Evolutionary conservation across 2,888 invertebrate species (phyloP).

Genomic region (Cyclophora punctaria): DNA sequence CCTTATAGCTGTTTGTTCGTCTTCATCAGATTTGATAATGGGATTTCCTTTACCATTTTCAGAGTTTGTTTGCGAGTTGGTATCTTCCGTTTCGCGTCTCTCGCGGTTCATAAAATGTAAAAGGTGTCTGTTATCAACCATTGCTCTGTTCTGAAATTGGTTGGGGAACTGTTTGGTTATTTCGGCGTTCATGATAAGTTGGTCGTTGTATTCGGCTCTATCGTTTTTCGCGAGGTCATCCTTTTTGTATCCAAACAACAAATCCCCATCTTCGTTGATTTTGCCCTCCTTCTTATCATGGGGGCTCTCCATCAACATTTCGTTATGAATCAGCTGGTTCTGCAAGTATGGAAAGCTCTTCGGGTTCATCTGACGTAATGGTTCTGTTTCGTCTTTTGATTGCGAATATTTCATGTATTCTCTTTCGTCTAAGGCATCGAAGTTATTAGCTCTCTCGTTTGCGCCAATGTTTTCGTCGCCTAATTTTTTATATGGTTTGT

Average conservation of each 20-base stretch:
- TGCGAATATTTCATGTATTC: constrained; percentile 21
- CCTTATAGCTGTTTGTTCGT: constrained; percentile 55
- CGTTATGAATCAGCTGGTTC: constrained; percentile 14
- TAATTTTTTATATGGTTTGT: constrained; percentile 22
- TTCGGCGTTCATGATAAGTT: constrained; percentile 23
- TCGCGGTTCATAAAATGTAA: constrained; percentile 34
- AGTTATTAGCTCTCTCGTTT: constrained; percentile 9
- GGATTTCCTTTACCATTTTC: constrained; percentile 20
- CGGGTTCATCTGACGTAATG: not conserved
- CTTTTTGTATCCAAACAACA: constrained; percentile 31
- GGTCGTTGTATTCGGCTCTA: constrained; percentile 31
- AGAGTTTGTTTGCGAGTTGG: constrained; percentile 12
- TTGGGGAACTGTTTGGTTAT: constrained; percentile 26
- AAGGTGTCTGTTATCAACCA: constrained; percentile 23
- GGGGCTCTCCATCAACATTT: too few relatives aligned
- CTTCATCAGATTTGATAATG: constrained; percentile 30
- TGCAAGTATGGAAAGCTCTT: constrained; percentile 14
- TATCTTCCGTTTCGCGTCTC: constrained; percentile 35
- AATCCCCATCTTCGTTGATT: constrained; percentile 32
- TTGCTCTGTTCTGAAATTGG: constrained; percentile 31
- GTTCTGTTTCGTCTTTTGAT: constrained; percentile 23
- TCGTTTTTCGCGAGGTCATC: constrained; percentile 13
- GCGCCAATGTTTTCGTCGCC: constrained; percentile 25
- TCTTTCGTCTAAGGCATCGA: constrained; percentile 13
- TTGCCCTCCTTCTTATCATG: constrained; percentile 1